Conservation (phyloP, 2,888 invertebrate species). For the Eupithecia abbreviata region DNA sequence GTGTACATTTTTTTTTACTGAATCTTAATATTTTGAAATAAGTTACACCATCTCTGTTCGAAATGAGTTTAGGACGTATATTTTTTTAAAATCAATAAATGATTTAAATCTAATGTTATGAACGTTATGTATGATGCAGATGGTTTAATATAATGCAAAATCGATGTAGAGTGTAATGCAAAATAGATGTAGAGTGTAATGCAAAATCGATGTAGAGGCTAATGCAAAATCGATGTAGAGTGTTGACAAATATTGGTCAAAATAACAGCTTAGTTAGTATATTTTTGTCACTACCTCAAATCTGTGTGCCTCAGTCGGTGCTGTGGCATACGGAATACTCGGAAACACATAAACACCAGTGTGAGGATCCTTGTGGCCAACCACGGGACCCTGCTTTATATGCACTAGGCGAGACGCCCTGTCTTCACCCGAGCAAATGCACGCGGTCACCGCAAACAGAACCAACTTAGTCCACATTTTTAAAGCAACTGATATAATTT, state of each 20-base stretch:
- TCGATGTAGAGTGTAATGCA: too few relatives aligned
- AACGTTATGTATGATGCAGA: too few relatives aligned
- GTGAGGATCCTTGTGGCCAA: conserved; percentile 51
- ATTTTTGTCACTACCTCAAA: conserved; percentile 51
- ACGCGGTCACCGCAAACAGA: neutral
- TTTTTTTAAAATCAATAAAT: too few relatives aligned
- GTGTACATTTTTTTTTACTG: too few relatives aligned
- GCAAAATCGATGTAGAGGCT: too few relatives aligned
- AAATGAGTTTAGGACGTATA: too few relatives aligned
- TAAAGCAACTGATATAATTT: neutral
- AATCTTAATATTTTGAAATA: too few relatives aligned
- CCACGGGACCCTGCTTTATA: conserved; percentile 55
- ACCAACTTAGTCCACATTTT: neutral
- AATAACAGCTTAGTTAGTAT: neutral
- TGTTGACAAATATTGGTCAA: conserved; percentile 4
- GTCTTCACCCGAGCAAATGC: neutral
- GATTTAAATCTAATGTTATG: too few relatives aligned
- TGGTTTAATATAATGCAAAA: too few relatives aligned
- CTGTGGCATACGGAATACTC: conserved; percentile 66
- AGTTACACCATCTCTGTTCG: too few relatives aligned
- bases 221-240: neutral
- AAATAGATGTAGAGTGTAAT: too few relatives aligned
- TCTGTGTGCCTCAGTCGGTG: conserved; percentile 56
- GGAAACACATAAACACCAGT: conserved; percentile 54
- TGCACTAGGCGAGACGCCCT: conserved; percentile 43